Evolutionary conservation across 64 coral and sea anemone species (phyloP).

Genomic region (Stichodactyla mertensii): DNA sequence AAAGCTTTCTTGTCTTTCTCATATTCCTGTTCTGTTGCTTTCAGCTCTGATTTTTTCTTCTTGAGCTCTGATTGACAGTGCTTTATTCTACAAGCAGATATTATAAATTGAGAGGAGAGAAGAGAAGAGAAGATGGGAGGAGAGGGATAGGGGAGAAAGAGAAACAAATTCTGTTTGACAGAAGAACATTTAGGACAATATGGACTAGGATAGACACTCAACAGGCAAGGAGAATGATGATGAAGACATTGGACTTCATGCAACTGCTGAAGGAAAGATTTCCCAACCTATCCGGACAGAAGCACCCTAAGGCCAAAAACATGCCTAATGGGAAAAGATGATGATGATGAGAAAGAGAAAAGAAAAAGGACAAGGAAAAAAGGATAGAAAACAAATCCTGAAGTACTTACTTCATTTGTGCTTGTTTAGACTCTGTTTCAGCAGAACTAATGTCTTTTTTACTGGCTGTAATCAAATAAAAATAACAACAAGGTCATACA

Average conservation of each 20-base stretch:
- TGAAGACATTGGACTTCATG: too few species aligned
- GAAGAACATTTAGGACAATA: too few species aligned
- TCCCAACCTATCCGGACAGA: too few species aligned
- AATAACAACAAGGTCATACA: too few species aligned
- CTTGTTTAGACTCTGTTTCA: constrained; percentile 94
- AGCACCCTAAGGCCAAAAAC: too few species aligned
- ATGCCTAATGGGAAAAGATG: too few species aligned
- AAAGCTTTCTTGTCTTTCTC: constrained; percentile 80
- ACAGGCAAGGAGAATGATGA: too few species aligned
- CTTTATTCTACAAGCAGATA: constrained; percentile 64
- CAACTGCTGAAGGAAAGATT: too few species aligned
- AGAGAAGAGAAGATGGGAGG: neutral
- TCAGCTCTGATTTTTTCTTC: constrained; percentile 87
- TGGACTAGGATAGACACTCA: too few species aligned
- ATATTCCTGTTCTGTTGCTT: constrained; percentile 92
- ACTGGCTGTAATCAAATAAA: constrained; percentile 25
- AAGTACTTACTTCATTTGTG: constrained; percentile 85
- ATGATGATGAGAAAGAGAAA: neutral
- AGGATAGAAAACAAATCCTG: neutral
- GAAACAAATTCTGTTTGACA: neutral
- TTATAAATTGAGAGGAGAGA: neutral
- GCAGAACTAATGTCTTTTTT: constrained; percentile 92
- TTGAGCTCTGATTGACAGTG: constrained; percentile 90
- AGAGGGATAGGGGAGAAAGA: neutral
- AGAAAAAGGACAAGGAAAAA: neutral